These are phyloP conservation scores for Agapostemon virescens DNA, from an alignment of 2,888 invertebrate species.

Conservation along the genomic window DNA sequence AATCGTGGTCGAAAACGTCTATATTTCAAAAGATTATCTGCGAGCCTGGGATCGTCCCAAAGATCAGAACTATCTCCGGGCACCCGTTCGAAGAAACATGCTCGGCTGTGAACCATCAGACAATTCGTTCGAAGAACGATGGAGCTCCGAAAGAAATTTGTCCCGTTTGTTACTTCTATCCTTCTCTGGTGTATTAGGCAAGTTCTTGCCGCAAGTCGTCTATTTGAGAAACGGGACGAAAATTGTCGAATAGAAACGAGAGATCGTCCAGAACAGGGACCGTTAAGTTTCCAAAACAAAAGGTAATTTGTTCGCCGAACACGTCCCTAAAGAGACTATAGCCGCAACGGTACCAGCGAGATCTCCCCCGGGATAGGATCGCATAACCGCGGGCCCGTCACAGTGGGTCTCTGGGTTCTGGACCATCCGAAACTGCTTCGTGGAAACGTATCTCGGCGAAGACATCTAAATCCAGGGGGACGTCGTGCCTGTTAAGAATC, in stretches of 20 bases:
- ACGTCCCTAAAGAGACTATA: slow-evolving; percentile 74
- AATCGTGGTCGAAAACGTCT: slow-evolving; percentile 4
- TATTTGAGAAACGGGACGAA: background rate
- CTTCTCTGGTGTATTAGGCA: background rate
- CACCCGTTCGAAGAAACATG: slow-evolving; percentile 7
- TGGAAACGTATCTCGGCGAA: slow-evolving; percentile 75
- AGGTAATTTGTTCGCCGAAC: slow-evolving; percentile 77
- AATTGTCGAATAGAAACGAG: slow-evolving; percentile 5
- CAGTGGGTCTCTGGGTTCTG: slow-evolving; percentile 70
- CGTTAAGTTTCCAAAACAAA: slow-evolving; percentile 75
- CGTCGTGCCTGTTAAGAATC: slow-evolving; percentile 62
- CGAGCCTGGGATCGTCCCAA: background rate
- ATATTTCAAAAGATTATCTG: slow-evolving; percentile 11
- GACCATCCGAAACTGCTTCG: slow-evolving; percentile 72
- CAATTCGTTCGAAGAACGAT: slow-evolving; percentile 1
- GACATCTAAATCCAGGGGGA: slow-evolving; percentile 70
- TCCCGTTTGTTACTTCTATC: background rate
- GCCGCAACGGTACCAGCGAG: slow-evolving; percentile 71
- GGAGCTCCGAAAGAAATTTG: background rate
- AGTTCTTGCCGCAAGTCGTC: background rate
- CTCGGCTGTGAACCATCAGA: background rate
- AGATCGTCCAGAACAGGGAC: slow-evolving; percentile 53
- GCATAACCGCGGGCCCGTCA: slow-evolving; percentile 65
- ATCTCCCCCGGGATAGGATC: slow-evolving; percentile 67
- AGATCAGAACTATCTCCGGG: background rate